Evolutionary conservation across 1,140 invertebrate species (phyloP).

Genomic region (Chionoecetes opilio): DNA sequence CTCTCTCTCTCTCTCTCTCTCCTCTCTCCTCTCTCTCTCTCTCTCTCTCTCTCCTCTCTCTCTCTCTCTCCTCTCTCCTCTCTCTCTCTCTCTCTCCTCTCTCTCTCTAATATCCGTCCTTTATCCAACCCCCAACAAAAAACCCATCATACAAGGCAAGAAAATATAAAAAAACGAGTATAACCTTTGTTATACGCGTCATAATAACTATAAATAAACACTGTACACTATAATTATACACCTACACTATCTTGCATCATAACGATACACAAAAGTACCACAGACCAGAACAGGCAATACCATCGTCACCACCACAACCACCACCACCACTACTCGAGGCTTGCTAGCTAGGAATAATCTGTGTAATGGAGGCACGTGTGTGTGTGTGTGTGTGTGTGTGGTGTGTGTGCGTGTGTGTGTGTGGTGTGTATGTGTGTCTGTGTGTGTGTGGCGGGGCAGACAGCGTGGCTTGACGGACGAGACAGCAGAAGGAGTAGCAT

Average conservation of each 20-base stretch:
- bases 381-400: too few relatives aligned
- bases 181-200: too few relatives aligned
- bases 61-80: background rate
- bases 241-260: background rate
- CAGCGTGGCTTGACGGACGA: constrained; percentile 32
- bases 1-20: constrained; percentile 28
- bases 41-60: constrained; percentile 27
- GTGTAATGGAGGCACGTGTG: constrained; percentile 35
- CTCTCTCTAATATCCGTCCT: background rate
- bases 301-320: background rate
- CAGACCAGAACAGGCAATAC: background rate
- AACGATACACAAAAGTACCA: background rate
- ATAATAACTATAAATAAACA: background rate
- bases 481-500: constrained; percentile 50
- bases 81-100: constrained; percentile 50
- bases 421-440: too few relatives aligned
- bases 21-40: constrained; percentile 11
- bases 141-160: too few relatives aligned
- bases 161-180: too few relatives aligned
- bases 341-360: constrained; percentile 50
- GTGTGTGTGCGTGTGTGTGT: too few relatives aligned
- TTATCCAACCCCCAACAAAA: background rate
- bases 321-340: background rate
- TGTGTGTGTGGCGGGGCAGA: background rate
- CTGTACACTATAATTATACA: background rate